phyloP scores from a whole-genome alignment of 1,140 invertebrate species.

The Ceratina calcarata region DNA sequence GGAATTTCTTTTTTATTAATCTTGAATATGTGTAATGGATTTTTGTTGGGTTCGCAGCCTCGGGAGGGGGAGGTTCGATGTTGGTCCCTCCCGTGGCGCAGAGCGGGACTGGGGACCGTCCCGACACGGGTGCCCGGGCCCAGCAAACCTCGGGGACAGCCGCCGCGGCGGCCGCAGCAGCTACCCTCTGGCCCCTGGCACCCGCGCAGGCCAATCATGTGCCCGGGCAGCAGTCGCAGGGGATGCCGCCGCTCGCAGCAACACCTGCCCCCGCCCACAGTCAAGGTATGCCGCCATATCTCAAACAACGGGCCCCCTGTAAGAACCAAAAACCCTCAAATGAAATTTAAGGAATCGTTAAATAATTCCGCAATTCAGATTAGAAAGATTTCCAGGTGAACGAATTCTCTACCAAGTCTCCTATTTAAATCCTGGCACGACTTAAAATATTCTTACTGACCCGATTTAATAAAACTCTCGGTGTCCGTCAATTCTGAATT shows the following conservation, averaged over 20 bases:
- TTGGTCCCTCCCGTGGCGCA: slow-evolving; percentile 80
- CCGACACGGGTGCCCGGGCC: slow-evolving; percentile 71
- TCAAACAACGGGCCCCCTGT: neutral
- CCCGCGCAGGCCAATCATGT: slow-evolving; percentile 76
- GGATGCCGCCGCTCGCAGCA: slow-evolving; percentile 77
- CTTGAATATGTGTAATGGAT: too few species aligned
- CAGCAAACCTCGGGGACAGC: slow-evolving; percentile 68
- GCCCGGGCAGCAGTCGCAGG: slow-evolving; percentile 73
- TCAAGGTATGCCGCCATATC: slow-evolving; percentile 70
- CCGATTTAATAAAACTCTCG: too few species aligned
- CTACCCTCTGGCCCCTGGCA: slow-evolving; percentile 81
- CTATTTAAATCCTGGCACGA: too few species aligned
- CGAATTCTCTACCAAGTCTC: too few species aligned
- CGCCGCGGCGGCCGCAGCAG: slow-evolving; percentile 57
- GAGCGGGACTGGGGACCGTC: slow-evolving; percentile 72
- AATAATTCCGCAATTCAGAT: too few species aligned
- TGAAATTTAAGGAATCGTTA: too few species aligned
- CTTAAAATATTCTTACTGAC: too few species aligned
- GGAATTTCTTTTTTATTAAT: slow-evolving; percentile 18
- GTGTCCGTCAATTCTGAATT: too few species aligned
- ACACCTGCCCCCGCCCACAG: slow-evolving; percentile 80
- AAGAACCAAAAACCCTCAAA: neutral
- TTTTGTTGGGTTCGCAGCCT: slow-evolving; percentile 68
- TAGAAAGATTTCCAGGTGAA: too few species aligned
- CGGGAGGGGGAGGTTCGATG: slow-evolving; percentile 80